Evolutionary conservation across 2,113 vertebrate genomes (phyloP).

Genomic region (Trichomycterus rosablanca): DNA sequence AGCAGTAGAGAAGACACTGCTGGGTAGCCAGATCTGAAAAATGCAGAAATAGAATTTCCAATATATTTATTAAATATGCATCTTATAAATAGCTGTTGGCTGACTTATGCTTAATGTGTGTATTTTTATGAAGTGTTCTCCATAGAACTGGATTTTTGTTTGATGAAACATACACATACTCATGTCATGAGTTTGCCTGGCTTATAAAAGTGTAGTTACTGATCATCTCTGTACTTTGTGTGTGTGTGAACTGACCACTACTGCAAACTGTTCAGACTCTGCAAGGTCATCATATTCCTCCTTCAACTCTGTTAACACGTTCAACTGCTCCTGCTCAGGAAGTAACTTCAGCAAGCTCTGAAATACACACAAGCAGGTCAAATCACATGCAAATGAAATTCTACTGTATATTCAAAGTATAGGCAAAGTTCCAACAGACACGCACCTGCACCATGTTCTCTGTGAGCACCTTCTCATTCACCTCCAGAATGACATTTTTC

Average conservation of each 20-base stretch:
- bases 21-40: too few relatives aligned
- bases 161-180: too few relatives aligned
- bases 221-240: too few relatives aligned
- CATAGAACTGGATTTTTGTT: too few relatives aligned
- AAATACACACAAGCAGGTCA: constrained; percentile 9
- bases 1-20: too few relatives aligned
- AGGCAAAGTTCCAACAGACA: not conserved
- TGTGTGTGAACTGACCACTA: constrained; percentile 69
- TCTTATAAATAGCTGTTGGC: too few relatives aligned
- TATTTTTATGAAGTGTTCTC: too few relatives aligned
- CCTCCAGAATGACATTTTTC: constrained; percentile 74
- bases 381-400: constrained; percentile 11
- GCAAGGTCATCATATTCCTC: constrained; percentile 82
- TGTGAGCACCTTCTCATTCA: constrained; percentile 75
- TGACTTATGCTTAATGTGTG: too few relatives aligned
- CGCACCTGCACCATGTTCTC: constrained; percentile 74
- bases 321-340: constrained; percentile 69
- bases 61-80: too few relatives aligned
- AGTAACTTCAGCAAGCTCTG: constrained; percentile 82
- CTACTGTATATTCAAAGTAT: constrained; percentile 3
- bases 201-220: too few relatives aligned
- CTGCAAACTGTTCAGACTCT: constrained; percentile 80
- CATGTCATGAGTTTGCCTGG: not conserved
- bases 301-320: constrained; percentile 71
- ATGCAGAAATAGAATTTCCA: too few relatives aligned